Evolutionary conservation across 2,797 vertebrate genomes (phyloP).

Genomic region (Sebastes ruberrimus): DNA sequence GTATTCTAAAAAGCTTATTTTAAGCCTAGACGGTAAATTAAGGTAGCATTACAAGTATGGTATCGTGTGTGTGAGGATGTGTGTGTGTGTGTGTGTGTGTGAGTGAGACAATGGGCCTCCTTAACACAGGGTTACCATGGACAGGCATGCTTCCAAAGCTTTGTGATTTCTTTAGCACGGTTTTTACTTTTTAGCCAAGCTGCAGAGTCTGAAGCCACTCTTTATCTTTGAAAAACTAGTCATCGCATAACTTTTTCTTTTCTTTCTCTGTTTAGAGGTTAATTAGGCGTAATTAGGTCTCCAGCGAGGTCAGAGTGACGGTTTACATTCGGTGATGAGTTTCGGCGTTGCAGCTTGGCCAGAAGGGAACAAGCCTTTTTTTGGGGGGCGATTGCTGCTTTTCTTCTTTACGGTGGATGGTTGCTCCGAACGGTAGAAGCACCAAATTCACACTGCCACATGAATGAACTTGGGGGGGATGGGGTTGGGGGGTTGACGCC

Average conservation of each 20-base stretch:
- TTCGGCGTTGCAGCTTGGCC: conserved; percentile 48
- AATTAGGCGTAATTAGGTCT: conserved; percentile 29
- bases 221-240: conserved; percentile 36
- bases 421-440: conserved; percentile 58
- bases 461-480: conserved; percentile 4
- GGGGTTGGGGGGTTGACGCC: not conserved
- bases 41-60: conserved; percentile 82
- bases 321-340: conserved; percentile 25
- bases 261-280: conserved; percentile 7
- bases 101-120: conserved; percentile 72
- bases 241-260: conserved; percentile 18
- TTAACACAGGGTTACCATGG: conserved; percentile 78
- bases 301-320: conserved; percentile 28
- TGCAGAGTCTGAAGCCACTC: conserved; percentile 63
- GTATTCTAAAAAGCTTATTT: conserved; percentile 81
- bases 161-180: conserved; percentile 70
- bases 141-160: conserved; percentile 84
- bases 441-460: conserved; percentile 54
- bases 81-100: conserved; percentile 54
- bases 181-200: conserved; percentile 73
- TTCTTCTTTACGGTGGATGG: conserved; percentile 54
- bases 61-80: conserved; percentile 37
- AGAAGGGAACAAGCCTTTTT: conserved; percentile 44
- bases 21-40: conserved; percentile 82
- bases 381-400: conserved; percentile 46